Evolutionary conservation across 1,140 invertebrate species (phyloP).

Genomic region (Monomorium pharaonis): DNA sequence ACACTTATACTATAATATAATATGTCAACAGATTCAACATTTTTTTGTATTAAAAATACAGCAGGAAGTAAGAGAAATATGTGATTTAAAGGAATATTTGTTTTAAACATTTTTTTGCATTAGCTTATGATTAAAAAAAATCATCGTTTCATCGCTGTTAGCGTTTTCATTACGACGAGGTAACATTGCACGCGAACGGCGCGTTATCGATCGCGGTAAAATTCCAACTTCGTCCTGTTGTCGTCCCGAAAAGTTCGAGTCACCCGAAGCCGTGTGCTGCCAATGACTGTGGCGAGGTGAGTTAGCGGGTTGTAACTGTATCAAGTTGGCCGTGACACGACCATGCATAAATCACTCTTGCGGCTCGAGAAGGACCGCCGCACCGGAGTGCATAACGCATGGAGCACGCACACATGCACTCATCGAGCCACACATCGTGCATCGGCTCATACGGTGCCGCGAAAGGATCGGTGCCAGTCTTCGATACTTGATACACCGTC

Average conservation of each 20-base stretch:
- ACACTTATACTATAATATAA: background rate
- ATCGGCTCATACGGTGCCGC: background rate
- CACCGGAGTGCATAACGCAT: constrained; percentile 61
- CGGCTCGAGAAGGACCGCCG: constrained; percentile 68
- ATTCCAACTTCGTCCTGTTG: constrained; percentile 22
- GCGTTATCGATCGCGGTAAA: constrained; percentile 42
- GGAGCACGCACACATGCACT: constrained; percentile 29
- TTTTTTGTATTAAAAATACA: background rate
- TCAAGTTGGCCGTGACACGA: constrained; percentile 84
- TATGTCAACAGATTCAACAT: no score
- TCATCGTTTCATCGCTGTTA: background rate
- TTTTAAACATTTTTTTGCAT: background rate
- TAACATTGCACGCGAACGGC: constrained; percentile 19
- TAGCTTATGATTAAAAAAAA: background rate
- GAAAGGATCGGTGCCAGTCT: constrained; percentile 35
- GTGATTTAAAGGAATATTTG: background rate
- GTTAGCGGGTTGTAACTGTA: constrained; percentile 84
- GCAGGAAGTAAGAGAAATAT: background rate
- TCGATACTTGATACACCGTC: constrained; percentile 56
- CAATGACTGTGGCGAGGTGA: constrained; percentile 72
- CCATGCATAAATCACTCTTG: constrained; percentile 82
- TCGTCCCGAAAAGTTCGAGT: constrained; percentile 53
- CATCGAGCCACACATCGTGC: background rate
- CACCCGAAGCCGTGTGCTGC: constrained; percentile 41
- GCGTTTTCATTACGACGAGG: background rate